Percentiles rank a stretch among this genome's conserved stretches.
phyloP scores from a whole-genome alignment of 2,113 vertebrate genomes.

The Otolemur garnettii region DNA sequence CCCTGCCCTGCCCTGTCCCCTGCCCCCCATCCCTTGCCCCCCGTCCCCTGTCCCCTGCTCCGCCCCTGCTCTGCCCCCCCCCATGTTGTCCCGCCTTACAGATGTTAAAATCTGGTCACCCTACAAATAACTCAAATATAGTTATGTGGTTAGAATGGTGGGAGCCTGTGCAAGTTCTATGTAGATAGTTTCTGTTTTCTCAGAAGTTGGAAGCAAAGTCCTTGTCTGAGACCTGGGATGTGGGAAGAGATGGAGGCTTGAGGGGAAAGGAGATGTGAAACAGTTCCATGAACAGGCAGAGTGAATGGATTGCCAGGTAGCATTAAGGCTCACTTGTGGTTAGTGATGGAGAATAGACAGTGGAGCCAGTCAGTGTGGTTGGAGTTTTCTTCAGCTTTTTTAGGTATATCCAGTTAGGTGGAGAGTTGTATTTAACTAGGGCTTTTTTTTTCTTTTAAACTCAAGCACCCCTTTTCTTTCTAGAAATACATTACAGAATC shows the following conservation, averaged over 20 bases:
- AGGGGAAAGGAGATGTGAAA: neutral
- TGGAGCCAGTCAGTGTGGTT: neutral
- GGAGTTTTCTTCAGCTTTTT: neutral
- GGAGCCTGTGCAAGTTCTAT: neutral
- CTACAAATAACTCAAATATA: neutral
- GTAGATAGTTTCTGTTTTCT: neutral
- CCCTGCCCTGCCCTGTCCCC: too few species aligned
- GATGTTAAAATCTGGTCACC: too few species aligned
- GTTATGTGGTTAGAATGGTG: neutral
- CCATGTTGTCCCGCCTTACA: too few species aligned
- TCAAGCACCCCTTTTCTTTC: constrained; percentile 33
- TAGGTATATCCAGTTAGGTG: neutral
- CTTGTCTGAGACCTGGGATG: neutral
- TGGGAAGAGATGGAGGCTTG: neutral
- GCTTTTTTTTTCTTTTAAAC: neutral
- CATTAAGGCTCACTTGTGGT: neutral
- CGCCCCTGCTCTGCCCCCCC: too few species aligned
- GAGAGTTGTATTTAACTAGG: constrained; percentile 23
- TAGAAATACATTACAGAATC: constrained; percentile 6
- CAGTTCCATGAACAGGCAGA: neutral
- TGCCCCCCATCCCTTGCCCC: too few species aligned
- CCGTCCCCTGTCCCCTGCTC: too few species aligned
- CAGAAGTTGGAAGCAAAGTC: neutral
- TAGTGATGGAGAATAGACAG: neutral
- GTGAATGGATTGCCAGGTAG: neutral